These are phyloP conservation scores for Nymphalis polychloros DNA, from an alignment of 2,888 invertebrate genomes.

Conservation along the genomic window DNA sequence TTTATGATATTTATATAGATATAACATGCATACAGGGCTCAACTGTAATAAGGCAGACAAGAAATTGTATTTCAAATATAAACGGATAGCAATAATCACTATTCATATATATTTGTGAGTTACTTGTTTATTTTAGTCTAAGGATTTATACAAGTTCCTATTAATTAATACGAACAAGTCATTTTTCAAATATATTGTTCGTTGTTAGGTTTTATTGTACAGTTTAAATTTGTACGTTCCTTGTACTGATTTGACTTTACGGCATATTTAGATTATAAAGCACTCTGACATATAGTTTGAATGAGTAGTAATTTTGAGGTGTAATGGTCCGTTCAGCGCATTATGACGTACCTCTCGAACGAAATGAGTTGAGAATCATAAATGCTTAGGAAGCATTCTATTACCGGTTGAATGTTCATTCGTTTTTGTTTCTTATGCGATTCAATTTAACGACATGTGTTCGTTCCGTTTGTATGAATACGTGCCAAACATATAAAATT, in stretches of 20 bases:
- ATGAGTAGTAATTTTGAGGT: conserved; percentile 69
- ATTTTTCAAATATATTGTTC: conserved; percentile 39
- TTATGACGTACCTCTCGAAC: conserved; percentile 52
- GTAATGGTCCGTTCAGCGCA: conserved; percentile 69
- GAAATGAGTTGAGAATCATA: conserved; percentile 41
- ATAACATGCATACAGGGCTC: no score
- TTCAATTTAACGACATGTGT: conserved; percentile 9
- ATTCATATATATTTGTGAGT: conserved; percentile 1
- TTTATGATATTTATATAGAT: no score
- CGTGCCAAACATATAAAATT: no score
- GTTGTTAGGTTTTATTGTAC: conserved; percentile 50
- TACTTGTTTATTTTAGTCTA: background rate
- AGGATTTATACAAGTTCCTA: conserved; percentile 29
- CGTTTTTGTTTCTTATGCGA: conserved; percentile 21
- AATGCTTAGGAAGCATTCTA: conserved; percentile 51
- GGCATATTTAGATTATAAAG: conserved; percentile 72
- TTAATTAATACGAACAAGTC: conserved; percentile 23
- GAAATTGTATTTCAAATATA: conserved; percentile 2
- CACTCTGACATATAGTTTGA: conserved; percentile 64
- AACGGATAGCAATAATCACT: conserved; percentile 2
- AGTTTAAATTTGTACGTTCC: conserved; percentile 54
- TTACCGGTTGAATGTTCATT: conserved; percentile 45
- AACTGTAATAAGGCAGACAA: no score
- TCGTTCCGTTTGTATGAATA: background rate
- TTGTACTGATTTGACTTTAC: conserved; percentile 60